These are phyloP conservation scores for Geotrupes spiniger DNA, from an alignment of 2,888 invertebrate species.

Conservation along the genomic window DNA sequence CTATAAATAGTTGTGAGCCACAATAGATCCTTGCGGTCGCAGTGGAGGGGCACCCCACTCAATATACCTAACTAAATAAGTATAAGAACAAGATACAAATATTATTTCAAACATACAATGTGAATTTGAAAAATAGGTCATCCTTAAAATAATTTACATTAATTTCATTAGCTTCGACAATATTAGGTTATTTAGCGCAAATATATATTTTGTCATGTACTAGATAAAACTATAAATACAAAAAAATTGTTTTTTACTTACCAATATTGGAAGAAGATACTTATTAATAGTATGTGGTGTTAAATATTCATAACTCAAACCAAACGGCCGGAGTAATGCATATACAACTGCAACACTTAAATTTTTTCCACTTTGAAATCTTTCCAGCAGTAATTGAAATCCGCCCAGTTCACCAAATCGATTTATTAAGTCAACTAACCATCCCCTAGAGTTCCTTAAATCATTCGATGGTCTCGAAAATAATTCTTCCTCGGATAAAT, in stretches of 20 bases:
- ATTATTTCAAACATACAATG: no score
- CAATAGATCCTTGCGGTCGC: no score
- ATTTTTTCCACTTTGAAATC: conserved; percentile 74
- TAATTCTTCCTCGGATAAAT: conserved; percentile 66
- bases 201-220: not conserved
- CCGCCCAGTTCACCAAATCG: conserved; percentile 88
- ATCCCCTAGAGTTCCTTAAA: conserved; percentile 83
- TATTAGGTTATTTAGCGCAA: no score
- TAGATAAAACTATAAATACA: not conserved
- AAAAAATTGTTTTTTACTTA: conserved; percentile 50
- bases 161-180: no score
- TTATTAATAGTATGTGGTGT: conserved; percentile 88
- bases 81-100: no score
- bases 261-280: conserved; percentile 88
- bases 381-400: conserved; percentile 79
- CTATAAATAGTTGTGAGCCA: no score
- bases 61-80: no score
- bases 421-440: conserved; percentile 96
- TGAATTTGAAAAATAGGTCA: no score
- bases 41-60: no score
- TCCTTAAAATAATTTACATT: no score
- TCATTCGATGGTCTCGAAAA: conserved; percentile 75
- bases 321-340: conserved; percentile 85
- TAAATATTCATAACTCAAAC: conserved; percentile 86
- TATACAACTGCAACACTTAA: conserved; percentile 75